These are phyloP conservation scores for Chelonus formosanus DNA, from an alignment of 2,888 invertebrate species.

Conservation along the genomic window DNA sequence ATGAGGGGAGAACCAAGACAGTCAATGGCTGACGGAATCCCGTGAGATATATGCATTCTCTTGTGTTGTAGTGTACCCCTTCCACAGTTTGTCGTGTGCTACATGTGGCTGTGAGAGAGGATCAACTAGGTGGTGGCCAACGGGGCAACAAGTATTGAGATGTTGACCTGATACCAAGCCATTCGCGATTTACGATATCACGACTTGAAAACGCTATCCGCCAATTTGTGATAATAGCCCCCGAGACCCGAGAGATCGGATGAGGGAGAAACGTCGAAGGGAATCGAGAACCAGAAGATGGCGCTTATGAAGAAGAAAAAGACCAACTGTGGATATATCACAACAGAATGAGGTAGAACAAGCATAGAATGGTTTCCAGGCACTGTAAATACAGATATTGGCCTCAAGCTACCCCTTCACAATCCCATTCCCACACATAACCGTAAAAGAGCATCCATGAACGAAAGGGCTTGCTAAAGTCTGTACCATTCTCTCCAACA, in stretches of 20 bases:
- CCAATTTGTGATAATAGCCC: constrained; percentile 51
- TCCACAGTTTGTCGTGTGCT: background rate
- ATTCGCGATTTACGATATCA: constrained; percentile 48
- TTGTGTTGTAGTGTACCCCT: constrained; percentile 27
- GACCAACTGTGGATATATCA: constrained; percentile 29
- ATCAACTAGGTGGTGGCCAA: constrained; percentile 40
- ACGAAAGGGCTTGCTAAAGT: background rate
- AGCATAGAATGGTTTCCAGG: constrained; percentile 32
- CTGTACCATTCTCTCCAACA: constrained; percentile 9
- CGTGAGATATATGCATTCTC: too few species aligned
- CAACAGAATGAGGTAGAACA: constrained; percentile 35
- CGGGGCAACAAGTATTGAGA: constrained; percentile 46
- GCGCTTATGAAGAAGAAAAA: constrained; percentile 24
- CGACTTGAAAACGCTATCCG: constrained; percentile 50
- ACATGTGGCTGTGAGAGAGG: constrained; percentile 13
- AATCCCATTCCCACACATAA: constrained; percentile 37
- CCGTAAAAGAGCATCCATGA: constrained; percentile 19
- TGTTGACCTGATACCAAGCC: constrained; percentile 46
- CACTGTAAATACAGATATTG: constrained; percentile 41
- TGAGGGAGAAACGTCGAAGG: constrained; percentile 24
- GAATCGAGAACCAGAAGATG: constrained; percentile 35
- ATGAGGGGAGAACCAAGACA: constrained; percentile 29
- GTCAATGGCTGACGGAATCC: too few species aligned
- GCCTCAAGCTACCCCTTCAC: constrained; percentile 28
- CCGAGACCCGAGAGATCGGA: constrained; percentile 21